These are phyloP conservation scores for Protosalanx chinensis DNA, from an alignment of 2,797 vertebrate species.

Conservation along the genomic window DNA sequence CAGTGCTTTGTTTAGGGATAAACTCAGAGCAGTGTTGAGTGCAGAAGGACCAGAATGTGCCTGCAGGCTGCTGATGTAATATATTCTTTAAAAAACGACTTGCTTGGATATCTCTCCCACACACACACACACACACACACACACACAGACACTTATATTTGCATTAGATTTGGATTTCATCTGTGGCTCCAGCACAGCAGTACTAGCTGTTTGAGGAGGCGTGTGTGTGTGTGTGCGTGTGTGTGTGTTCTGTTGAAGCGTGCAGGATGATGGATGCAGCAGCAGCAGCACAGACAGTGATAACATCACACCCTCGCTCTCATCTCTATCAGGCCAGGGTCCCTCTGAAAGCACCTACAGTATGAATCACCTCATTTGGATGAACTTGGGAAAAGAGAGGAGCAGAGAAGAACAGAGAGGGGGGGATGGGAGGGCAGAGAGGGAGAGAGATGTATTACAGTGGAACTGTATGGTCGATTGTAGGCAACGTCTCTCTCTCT, in stretches of 20 bases:
- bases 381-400: slow-evolving; percentile 14
- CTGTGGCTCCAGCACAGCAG: slow-evolving; percentile 39
- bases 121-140: slow-evolving; percentile 2
- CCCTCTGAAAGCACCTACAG: background rate
- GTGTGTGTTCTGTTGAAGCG: slow-evolving; percentile 49
- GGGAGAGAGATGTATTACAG: background rate
- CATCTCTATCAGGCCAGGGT: background rate
- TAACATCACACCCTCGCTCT: slow-evolving; percentile 7
- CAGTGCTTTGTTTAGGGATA: slow-evolving; percentile 48
- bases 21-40: slow-evolving; percentile 49
- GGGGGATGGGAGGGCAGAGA: background rate
- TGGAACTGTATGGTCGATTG: too few relatives aligned
- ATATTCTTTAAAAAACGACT: slow-evolving; percentile 38
- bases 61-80: slow-evolving; percentile 42
- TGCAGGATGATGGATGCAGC: slow-evolving; percentile 23
- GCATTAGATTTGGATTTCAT: slow-evolving; percentile 63
- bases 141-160: slow-evolving; percentile 40
- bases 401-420: background rate
- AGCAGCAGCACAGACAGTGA: slow-evolving; percentile 12
- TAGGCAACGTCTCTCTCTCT: slow-evolving; percentile 15
- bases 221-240: slow-evolving; percentile 9
- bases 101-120: slow-evolving; percentile 22
- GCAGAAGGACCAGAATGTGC: slow-evolving; percentile 36
- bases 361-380: too few relatives aligned
- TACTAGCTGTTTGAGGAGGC: slow-evolving; percentile 32